Evolutionary conservation across 2,888 invertebrate genomes (phyloP), one percentile per base, ranked within the genome.

Genomic region (Pyrrhia umbra): DNA sequence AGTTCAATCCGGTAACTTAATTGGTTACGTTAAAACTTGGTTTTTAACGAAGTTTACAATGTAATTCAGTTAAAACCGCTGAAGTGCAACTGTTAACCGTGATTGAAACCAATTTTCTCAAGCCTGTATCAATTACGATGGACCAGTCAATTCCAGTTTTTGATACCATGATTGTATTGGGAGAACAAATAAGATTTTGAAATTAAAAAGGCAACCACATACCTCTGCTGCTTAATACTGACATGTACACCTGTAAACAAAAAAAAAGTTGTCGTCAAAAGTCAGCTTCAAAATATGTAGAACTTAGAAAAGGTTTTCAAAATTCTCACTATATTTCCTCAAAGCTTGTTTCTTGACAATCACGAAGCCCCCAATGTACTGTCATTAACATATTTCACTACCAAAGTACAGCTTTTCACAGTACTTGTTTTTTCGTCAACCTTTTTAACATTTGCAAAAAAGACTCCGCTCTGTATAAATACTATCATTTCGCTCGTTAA

Each of bases 351-450:
- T 57, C 23, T 34, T 56, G 34, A 60, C 49, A 63, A 52, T 64
- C 47, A 46, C 42, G 51, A 56, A 52, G 50, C 54, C 25, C 6
- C 18, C 46, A 68, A 68, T 65, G 55, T 57, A 20, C 52, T 57
- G 45, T 54, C 68, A 78, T 80, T 75, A 75, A 62, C 63, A 68
- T 77, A 59, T 57, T 65, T 80, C 79, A 70, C 66, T 78, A 70
- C 42, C 2, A n/a, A 42, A 45, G 58, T 52, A 64, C 68, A 69
- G 56, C 59, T 65, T 61, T 75, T 54, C 52, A 55, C 52, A 23
- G 59, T 63, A 67, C 63, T 56, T 69, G 23, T 52, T 54, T 59
- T 63, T 54, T 39, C 59, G 46, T 42, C 63, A 80, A 74, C 81
- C 64, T 74, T 77, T 72, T 68, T 47, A 65, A 63, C 59, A 8